Evolutionary conservation across 2,888 invertebrate genomes (phyloP), one percentile per base, ranked within the genome.

Genomic region (Suillia variegata): DNA sequence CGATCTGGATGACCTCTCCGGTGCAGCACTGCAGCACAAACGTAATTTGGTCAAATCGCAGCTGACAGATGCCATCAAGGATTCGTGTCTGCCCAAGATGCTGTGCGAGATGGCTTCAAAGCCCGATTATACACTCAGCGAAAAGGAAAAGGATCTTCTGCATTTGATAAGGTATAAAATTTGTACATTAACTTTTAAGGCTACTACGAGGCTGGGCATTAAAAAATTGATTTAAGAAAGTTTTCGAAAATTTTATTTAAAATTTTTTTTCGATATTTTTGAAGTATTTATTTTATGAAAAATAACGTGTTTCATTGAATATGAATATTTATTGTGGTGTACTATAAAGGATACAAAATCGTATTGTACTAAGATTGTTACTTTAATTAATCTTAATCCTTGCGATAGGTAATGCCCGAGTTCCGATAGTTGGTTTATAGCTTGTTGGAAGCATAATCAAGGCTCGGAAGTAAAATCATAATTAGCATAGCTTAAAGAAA

Each of bases 31-130:
- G 21, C 68, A 74, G 22, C 65, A 71, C 47, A 70, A 66, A 55
- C 67, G 70, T 48, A 66, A 67, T 45, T 52, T 63, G 13, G 67
- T 69, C 1, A 80, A 79, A 61, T 67, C 73, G 1, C 78, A 80
- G 61, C 62, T 82, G 4, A 73, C 80, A 33, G 80, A 80, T 62
- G 75, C 82, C 61, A 79, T 82, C 38, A 73, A 80, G 59, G 82
- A 82, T 50, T 78, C 81, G 2, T 82, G 82, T 59, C 63, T 82
- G 58, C 82, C 82, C 6, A 82, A 82, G 69, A 78, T 82, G 79
- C 68, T 82, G 0, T 82, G 82, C 59, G 82, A 82, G 67, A 75
- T 82, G 74, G 81, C 82, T 2, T 76, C 82, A 2, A 80, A 81
- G 51, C 79, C 79, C 13, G 78, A 80, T 17, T 77, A 81, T 63